Base-by-base conservation (phyloP, 2,888 invertebrate genomes). In the Hirtodrosophila histrioides region DNA sequence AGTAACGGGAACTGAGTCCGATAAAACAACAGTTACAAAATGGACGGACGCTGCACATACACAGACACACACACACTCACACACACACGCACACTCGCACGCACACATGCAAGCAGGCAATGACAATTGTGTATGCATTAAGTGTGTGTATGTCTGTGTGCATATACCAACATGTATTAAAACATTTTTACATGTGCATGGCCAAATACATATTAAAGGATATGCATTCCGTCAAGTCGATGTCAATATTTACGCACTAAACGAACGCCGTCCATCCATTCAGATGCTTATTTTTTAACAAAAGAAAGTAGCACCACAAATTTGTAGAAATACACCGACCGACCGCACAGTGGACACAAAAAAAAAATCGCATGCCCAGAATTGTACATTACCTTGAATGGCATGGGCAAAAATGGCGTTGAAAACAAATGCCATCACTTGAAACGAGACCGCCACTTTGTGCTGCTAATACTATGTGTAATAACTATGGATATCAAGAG, bases 361-460 rank as follows among this genome's bases (percentile, higher is more conserved):
- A 70, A 31, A 31, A 31, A 31, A 31, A 31, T 68, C 53, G 80
- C 69, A 80, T 75, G 84, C 62, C 70, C 62, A 60, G 58, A 67
- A 63, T 58, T 65, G 41, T 65, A 77, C 69, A 62, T 86, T 86
- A 83, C 82, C 82, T 86, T 68, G 76, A 74, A 61, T 56, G 57
- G 36, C 33, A 55, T 64, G 51, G 60, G 51, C 41, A 57, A 80
- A 69, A 75, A 64, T 68, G 57, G 68, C 62, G 68, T 76, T 75
- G n/a, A 29, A 23, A 29, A 49, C 56, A 60, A 60, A 33, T 45
- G 61, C 44, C 69, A 62, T 65, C 55, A 37, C 57, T 66, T 53
- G 8, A 6, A 27, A 7, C 33, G 49, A 44, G 6, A 44, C 27
- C 35, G 4, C 24, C 24, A 54, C 40, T 61, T 53, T 55, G 5